These are phyloP conservation scores for Lucilia cuprina DNA, from an alignment of 1,140 invertebrate genomes.

Conservation along the genomic window DNA sequence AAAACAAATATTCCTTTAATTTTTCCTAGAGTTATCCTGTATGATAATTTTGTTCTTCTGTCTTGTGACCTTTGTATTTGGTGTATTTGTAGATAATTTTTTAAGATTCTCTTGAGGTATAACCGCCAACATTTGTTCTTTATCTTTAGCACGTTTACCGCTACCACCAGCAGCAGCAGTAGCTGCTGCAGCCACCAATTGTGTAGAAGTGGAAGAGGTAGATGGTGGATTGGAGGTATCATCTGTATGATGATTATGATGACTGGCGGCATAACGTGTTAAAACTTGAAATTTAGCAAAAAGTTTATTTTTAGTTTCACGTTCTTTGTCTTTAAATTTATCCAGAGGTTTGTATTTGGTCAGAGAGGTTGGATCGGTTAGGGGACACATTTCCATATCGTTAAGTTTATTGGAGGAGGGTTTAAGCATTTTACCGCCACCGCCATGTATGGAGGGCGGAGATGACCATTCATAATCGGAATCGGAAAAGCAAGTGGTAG, in stretches of 20 bases:
- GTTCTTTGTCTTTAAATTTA: constrained; percentile 60
- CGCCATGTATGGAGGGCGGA: background rate
- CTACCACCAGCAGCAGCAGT: background rate
- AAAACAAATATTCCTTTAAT: constrained; percentile 39
- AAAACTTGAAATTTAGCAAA: constrained; percentile 61
- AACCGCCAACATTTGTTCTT: constrained; percentile 44
- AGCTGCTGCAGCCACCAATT: background rate
- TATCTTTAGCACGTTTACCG: constrained; percentile 32
- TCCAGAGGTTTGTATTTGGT: constrained; percentile 49
- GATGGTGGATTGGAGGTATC: constrained; percentile 41
- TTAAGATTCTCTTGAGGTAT: constrained; percentile 69
- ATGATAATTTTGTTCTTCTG: constrained; percentile 80
- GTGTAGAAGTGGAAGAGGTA: constrained; percentile 26
- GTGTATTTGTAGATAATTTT: constrained; percentile 67
- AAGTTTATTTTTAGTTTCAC: constrained; percentile 54
- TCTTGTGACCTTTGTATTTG: constrained; percentile 76
- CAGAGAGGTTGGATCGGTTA: constrained; percentile 41
- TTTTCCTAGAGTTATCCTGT: constrained; percentile 66
- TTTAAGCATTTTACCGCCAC: constrained; percentile 37
- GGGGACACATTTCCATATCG: constrained; percentile 44
- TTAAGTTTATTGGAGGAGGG: constrained; percentile 27
- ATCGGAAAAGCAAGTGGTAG: constrained; percentile 42
- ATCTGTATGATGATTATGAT: background rate
- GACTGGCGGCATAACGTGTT: constrained; percentile 50
- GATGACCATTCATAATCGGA: constrained; percentile 47